Base-by-base conservation (phyloP, 2,888 invertebrate genomes). In the Junonia oenone region DNA sequence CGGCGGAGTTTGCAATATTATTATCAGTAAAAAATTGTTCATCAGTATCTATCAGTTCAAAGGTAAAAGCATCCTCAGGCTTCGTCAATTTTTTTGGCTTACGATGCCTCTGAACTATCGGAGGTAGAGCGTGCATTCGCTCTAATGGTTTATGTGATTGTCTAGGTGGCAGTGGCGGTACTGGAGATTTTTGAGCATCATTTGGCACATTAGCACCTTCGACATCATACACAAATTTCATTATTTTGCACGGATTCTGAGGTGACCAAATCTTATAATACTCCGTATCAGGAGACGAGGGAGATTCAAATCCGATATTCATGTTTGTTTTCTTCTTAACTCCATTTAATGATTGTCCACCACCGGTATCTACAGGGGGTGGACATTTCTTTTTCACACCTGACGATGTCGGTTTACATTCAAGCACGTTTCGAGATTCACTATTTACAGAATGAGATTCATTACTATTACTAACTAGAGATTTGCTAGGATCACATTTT, bases 21-120 rank as follows among this genome's bases (percentile, higher is more conserved):
- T 88, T 90, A 63, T 90, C 90, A 1, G 89, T 88, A 67, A 88
- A 88, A 68, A 87, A 90, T 61, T 91, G 91, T 73, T 96, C 96
- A 72, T 96, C 96, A 9, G 94, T 95, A 70, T 96, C 96, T 59
- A 96, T 94, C 56, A 96, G 92, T 78, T 96, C 96, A 76, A 96
- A 96, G 64, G 93, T 94, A 74, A 96, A 96, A 45, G 94, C 93
- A 75, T 96, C 96, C 75, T 96, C 95, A 38, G 93, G 93, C 61
- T 91, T 91, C 43, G 90, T 81, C 56, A 92, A 76, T 69, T 91
- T 92, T 77, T 93, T 93, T 61, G 93, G 93, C 80, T 94, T 94
- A 68, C 93, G 91, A 69, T 93, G 92, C 57, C 93, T 83, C 43
- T 92, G 92, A 66, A 95, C 92, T 74, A 93, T 92, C 2, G 95